phyloP scores from a whole-genome alignment of 1,140 invertebrate genomes.

The Patella vulgata region DNA sequence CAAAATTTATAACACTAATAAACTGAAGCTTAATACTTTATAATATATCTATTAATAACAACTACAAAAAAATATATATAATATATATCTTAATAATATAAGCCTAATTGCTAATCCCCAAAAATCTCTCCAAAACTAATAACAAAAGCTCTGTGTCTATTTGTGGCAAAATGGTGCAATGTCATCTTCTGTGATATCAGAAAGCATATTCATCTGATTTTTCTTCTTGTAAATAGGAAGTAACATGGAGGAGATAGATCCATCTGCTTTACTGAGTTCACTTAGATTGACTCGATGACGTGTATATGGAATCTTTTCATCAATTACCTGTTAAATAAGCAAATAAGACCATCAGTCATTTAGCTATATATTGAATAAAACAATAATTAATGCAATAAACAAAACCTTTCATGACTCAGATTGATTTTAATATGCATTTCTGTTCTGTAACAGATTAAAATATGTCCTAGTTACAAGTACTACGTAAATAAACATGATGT shows the following conservation, averaged over 20 bases:
- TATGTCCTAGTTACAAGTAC: too few species aligned
- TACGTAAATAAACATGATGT: too few species aligned
- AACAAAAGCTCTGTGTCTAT: too few species aligned
- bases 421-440: background rate
- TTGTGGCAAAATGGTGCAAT: slow-evolving; percentile 37
- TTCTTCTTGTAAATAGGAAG: slow-evolving; percentile 39
- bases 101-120: too few species aligned
- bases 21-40: too few species aligned
- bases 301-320: slow-evolving; percentile 50
- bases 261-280: slow-evolving; percentile 38
- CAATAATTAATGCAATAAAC: background rate
- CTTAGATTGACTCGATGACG: slow-evolving; percentile 35
- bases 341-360: background rate
- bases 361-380: background rate
- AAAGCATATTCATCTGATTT: slow-evolving; percentile 35
- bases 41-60: too few species aligned
- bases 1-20: too few species aligned
- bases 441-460: background rate
- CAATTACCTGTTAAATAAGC: slow-evolving; percentile 38
- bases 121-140: too few species aligned
- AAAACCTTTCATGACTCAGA: background rate
- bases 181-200: slow-evolving; percentile 46
- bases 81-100: too few species aligned
- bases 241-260: slow-evolving; percentile 37
- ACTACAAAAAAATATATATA: too few species aligned